Evolutionary conservation across 2,797 vertebrate species (phyloP), one percentile per base, ranked within the genome.

Genomic region (Graptemys geographica): DNA sequence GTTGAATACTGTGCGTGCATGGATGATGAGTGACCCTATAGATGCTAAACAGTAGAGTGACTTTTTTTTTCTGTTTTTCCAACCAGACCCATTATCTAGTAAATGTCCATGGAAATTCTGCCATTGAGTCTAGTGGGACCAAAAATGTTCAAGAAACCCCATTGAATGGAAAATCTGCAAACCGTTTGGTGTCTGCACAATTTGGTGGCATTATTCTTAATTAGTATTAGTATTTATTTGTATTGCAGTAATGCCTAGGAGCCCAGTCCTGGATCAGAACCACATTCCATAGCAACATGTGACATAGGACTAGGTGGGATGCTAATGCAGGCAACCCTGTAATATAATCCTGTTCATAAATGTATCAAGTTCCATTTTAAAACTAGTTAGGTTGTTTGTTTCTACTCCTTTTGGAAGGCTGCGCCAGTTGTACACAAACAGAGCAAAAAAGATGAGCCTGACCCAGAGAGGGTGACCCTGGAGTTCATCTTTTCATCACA

Each of bases 121-220:
- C 21, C 8, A 5, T 44, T 49, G 82, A 2, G 0, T 0, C 41
- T 57, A 5, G 15, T 92, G 65, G 47, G 65, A 6, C 51, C 2
- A 41, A 78, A 79, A 10, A 13, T 83, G 37, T 65, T 94, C 37
- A 84, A 82, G 51, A 89, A 78, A 2, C 69, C 37, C 69, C 69
- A 74, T 3, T 44, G 69, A 52, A 47, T 49, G 83, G 65, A 93
- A 55, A 19, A 47, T 28, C 31, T 87, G 84, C 84, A 89, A 91
- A 76, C 15, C 78, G 5, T 28, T 69, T 31, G 47, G 56, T 49
- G 0, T 44, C 1, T 5, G 0, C 55, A 5, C 78, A 31, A 41
- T 6, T 27, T 92, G 47, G 52, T 78, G 8, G 53, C 53, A 33
- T 11, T 65, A 79, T 89, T 51, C 56, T 2, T 41, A 74, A 25